Evolutionary conservation across 2,797 vertebrate species (phyloP).

Genomic region (Yasuhikotakia modesta): DNA sequence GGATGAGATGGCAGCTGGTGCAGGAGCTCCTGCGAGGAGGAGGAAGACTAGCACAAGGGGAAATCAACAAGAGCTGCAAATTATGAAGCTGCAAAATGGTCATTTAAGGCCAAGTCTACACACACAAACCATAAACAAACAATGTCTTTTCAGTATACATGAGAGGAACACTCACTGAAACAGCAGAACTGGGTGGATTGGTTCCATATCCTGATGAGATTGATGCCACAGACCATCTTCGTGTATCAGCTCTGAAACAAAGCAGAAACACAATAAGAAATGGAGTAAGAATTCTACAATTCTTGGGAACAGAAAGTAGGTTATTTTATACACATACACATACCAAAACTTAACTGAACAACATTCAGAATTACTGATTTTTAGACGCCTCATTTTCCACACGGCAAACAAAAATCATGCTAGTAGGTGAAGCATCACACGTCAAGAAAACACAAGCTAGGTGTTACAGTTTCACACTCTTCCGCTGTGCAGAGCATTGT

Average conservation of each 20-base stretch:
- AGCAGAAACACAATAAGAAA: constrained; percentile 31
- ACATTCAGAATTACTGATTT: no score
- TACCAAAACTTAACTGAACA: no score
- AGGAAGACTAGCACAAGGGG: constrained; percentile 69
- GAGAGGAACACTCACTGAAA: constrained; percentile 83
- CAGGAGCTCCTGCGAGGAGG: constrained; percentile 95
- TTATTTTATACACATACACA: neutral
- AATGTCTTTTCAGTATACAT: constrained; percentile 1
- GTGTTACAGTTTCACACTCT: neutral
- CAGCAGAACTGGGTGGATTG: constrained; percentile 95
- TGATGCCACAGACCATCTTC: constrained; percentile 96
- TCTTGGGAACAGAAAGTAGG: neutral
- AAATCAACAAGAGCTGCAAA: no score
- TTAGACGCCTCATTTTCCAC: no score
- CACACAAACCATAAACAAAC: constrained; percentile 43
- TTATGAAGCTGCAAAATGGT: constrained; percentile 2
- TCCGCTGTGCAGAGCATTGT: neutral
- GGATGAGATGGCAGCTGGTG: constrained; percentile 98
- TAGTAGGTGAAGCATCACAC: no score
- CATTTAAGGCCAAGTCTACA: constrained; percentile 27
- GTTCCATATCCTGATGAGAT: constrained; percentile 98
- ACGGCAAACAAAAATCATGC: no score
- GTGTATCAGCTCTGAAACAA: constrained; percentile 87
- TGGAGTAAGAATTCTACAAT: constrained; percentile 7
- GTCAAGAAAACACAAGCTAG: no score